Evolutionary conservation across 2,113 vertebrate genomes (phyloP), one percentile per base, ranked within the genome.

Genomic region (Mionectes macconnelli): DNA sequence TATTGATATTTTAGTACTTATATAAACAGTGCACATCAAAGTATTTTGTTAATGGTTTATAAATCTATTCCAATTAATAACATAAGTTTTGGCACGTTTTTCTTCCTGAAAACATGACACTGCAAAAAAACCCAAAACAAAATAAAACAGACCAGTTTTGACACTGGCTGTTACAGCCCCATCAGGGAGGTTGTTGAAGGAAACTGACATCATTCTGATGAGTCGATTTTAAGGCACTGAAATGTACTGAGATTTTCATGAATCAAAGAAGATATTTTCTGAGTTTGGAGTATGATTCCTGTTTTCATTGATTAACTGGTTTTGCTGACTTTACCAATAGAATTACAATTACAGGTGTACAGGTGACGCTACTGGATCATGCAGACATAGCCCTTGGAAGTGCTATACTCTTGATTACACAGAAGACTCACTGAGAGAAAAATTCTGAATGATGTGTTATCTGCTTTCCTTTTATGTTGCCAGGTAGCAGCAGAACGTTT

Each of bases 401-500:
- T 49, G 12, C 5, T n/a, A 8, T 13, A n/a, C 6, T 80, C 35
- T 68, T 63, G 44, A 45, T 59, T 68, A 42, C 14, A n/a, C 1
- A 7, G 31, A 68, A 52, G 6, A 42, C 9, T 59, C 37, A 10
- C 16, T 59, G 39, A 72, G 25, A 53, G 4, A 44, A 64, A 44
- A 70, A 8, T 2, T 25, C 30, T 64, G 22, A 60, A 25, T 37
- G 17, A 24, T 23, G 16, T 25, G 40, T 3, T 87, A 2, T 22
- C 25, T 75, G 22, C 7, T 56, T 87, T 75, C 25, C 53, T 87
- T 84, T 59, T 57, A 73, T 9, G 44, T n/a, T 4, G 17, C 7
- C 33, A 31, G 13, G 8, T 8, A n/a, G 20, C 5, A 64, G 30
- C 0, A 64, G 5, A 4, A n/a, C n/a, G n/a, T n/a, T n/a, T n/a